Conservation (phyloP, 2,888 invertebrate species). For the Palloptera scutellata region DNA sequence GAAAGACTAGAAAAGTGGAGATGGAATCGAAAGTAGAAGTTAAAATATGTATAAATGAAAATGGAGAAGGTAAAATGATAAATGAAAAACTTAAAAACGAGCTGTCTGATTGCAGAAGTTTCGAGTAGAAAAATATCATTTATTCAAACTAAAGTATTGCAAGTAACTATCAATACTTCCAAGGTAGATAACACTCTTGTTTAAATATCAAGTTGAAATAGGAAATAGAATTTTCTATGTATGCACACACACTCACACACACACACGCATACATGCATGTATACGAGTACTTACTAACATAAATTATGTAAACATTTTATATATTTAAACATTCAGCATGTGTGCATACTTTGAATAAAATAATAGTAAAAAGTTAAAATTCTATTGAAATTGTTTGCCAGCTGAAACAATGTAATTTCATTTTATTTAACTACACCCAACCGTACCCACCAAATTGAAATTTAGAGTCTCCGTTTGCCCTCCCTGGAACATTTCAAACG, state of each 20-base stretch:
- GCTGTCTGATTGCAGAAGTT: too few relatives aligned
- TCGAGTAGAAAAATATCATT: too few relatives aligned
- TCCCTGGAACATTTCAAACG: neutral
- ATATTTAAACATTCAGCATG: conserved; percentile 20
- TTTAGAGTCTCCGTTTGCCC: neutral
- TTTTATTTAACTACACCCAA: conserved; percentile 54
- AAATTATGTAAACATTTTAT: conserved; percentile 22
- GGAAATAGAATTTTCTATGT: neutral
- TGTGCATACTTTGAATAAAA: conserved; percentile 48
- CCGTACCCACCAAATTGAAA: neutral
- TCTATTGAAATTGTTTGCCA: conserved; percentile 59
- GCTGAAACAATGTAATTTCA: conserved; percentile 59
- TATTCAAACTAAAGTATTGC: too few relatives aligned
- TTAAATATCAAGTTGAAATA: neutral
- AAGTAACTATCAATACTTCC: too few relatives aligned
- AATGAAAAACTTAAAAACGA: too few relatives aligned
- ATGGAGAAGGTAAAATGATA: too few relatives aligned
- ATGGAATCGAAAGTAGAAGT: too few relatives aligned
- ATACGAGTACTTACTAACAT: neutral
- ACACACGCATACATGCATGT: neutral
- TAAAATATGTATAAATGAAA: too few relatives aligned
- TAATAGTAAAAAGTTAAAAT: conserved; percentile 61
- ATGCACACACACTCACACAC: neutral
- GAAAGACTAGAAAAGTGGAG: neutral
- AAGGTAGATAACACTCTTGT: too few relatives aligned